Conservation (phyloP, 1,140 invertebrate species). For the Maniola jurtina region DNA sequence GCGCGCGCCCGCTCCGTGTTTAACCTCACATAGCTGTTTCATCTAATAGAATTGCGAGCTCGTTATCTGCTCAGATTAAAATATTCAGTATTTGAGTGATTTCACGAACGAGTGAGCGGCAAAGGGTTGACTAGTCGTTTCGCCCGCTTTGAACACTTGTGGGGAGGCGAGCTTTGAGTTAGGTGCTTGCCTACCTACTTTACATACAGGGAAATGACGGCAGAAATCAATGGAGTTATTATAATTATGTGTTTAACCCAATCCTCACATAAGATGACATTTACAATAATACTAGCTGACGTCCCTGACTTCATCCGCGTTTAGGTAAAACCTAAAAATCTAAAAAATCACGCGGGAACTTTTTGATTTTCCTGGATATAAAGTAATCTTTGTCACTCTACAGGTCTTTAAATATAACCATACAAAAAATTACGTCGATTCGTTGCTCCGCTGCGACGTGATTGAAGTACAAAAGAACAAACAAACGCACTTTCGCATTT, state of each 20-base stretch:
- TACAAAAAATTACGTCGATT: too few species aligned
- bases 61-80: conserved; percentile 79
- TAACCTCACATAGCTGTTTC: conserved; percentile 74
- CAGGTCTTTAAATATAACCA: too few species aligned
- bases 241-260: background rate
- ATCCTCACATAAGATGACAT: too few species aligned
- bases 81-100: conserved; percentile 79
- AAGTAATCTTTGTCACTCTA: too few species aligned
- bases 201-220: conserved; percentile 53
- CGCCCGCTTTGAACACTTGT: conserved; percentile 74
- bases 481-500: too few species aligned
- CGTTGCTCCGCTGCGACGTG: too few species aligned
- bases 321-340: too few species aligned
- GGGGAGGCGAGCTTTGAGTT: conserved; percentile 57
- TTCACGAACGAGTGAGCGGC: conserved; percentile 76
- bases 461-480: too few species aligned
- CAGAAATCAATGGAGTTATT: conserved; percentile 15
- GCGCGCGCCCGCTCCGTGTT: conserved; percentile 48
- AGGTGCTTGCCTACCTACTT: conserved; percentile 51
- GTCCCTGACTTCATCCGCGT: too few species aligned
- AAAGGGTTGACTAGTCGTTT: conserved; percentile 77
- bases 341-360: too few species aligned
- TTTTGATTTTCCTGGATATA: too few species aligned
- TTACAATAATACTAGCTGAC: too few species aligned
- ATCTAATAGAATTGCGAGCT: conserved; percentile 78